Evolutionary conservation across 2,888 invertebrate species (phyloP), one percentile per base, ranked within the genome.

Genomic region (Drosophila formosana): DNA sequence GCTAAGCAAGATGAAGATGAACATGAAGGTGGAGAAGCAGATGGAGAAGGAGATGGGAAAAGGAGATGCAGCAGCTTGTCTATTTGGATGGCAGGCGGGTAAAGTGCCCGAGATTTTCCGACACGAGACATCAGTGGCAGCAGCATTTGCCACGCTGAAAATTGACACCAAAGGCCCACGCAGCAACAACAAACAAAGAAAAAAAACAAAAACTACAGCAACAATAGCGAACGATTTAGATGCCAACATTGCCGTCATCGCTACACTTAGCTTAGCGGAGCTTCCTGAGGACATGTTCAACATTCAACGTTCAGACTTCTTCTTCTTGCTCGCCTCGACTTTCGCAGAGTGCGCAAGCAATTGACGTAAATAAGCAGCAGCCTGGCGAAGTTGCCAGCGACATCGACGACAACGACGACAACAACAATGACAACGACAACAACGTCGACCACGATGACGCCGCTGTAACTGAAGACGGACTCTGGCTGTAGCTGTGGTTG

Each of bases 321-420:
- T 3, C 18, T 18, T 41, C 18, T 11, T 13, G 3, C 34, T 11
- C 37, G 9, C 39, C 39, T 9, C 13, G 28, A 28, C 30, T 28
- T 64, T 25, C 34, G 13, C 65, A 62, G 71, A 80, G 72, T 86
- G 71, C 80, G 79, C 84, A 80, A 85, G 86, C 86, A 85, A 81
- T 85, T 88, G 84, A 85, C 88, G 84, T 74, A 88, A 88, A 66
- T 87, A 87, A 84, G 80, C 69, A 77, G 69, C 80, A 75, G 70
- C 72, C 74, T 74, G 72, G 73, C 53, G 57, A 60, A 43, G 25
- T 23, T 50, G 45, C 46, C 30, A 9, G 13, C 53, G 25, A 52
- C 60, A 61, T 34, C 25, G 23, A 60, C 51, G 41, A 41, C 30
- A 30, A 30, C 25, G 8, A 18, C 9, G 3, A 18, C 43, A 4